Conservation (phyloP, 2,888 invertebrate genomes). For the Erannis defoliaria region DNA sequence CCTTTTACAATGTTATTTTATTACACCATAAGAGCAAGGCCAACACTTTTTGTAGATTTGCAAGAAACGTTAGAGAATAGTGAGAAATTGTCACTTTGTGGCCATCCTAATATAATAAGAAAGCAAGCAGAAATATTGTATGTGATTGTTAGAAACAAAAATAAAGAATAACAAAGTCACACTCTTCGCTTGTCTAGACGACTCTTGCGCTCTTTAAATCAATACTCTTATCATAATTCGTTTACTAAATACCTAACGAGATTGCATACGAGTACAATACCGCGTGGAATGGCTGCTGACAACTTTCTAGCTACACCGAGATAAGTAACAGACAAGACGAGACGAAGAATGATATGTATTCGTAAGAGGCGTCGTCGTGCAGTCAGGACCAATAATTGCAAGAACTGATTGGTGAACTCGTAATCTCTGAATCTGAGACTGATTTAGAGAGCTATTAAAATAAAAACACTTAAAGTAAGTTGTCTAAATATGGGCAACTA, state of each 20-base stretch:
- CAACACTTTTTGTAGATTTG: constrained; percentile 69
- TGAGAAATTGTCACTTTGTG: constrained; percentile 50
- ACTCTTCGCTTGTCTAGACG: constrained; percentile 52
- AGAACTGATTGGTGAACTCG: background rate
- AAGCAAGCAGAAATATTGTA: background rate
- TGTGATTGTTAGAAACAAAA: background rate
- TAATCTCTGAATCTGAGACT: background rate
- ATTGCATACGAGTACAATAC: constrained; percentile 45
- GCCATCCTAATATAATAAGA: constrained; percentile 43
- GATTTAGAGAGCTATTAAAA: background rate
- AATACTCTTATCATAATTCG: constrained; percentile 31
- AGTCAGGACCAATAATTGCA: constrained; percentile 53
- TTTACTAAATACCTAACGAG: constrained; percentile 45
- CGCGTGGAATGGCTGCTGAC: constrained; percentile 54
- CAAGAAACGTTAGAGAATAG: constrained; percentile 55
- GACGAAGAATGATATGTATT: constrained; percentile 81
- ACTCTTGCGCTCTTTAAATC: constrained; percentile 50
- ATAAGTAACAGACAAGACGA: constrained; percentile 62
- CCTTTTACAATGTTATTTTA: constrained; percentile 82
- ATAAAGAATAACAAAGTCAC: constrained; percentile 46
- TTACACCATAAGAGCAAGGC: constrained; percentile 80
- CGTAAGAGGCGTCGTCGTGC: constrained; percentile 63
- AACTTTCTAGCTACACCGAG: constrained; percentile 60
- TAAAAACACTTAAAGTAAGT: too few species aligned
- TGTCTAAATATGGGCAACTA: too few species aligned